These are phyloP conservation scores for Stomatorhinus ivindoensis DNA, from an alignment of 2,113 vertebrate genomes.

Conservation along the genomic window DNA sequence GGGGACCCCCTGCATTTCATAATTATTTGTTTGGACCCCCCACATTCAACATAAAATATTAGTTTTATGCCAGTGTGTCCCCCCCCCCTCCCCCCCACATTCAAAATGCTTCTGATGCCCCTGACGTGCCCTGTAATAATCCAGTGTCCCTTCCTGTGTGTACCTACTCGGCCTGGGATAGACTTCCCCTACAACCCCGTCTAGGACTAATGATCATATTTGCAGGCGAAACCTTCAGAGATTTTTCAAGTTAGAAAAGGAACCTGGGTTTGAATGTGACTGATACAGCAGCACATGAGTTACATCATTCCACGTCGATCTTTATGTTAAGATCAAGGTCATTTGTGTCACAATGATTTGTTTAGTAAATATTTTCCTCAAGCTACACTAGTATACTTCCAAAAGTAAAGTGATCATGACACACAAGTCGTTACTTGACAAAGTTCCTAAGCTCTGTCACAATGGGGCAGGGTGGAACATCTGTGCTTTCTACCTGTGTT, in stretches of 20 bases:
- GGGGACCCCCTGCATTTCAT: too few species aligned
- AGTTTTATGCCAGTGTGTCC: too few species aligned
- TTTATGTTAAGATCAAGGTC: background rate
- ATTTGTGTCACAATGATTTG: background rate
- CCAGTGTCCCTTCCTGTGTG: background rate
- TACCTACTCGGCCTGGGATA: background rate
- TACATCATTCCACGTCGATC: background rate
- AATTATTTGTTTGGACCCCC: too few species aligned
- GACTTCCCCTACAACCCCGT: background rate
- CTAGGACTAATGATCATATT: background rate
- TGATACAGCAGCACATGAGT: background rate
- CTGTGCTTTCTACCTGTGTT: conserved; percentile 15
- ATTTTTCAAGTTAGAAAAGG: background rate
- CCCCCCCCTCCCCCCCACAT: too few species aligned
- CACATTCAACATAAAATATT: too few species aligned
- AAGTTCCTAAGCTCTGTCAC: background rate
- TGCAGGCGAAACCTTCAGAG: background rate
- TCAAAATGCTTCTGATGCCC: too few species aligned
- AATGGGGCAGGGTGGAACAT: conserved; percentile 12
- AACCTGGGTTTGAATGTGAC: background rate
- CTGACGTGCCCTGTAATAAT: background rate
- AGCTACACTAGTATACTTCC: background rate
- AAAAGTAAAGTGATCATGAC: conserved; percentile 5
- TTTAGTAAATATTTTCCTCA: background rate
- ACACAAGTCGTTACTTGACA: conserved; percentile 12